These are phyloP conservation scores for Esperia sulphurella DNA, from an alignment of 2,888 invertebrate genomes.

Conservation along the genomic window DNA sequence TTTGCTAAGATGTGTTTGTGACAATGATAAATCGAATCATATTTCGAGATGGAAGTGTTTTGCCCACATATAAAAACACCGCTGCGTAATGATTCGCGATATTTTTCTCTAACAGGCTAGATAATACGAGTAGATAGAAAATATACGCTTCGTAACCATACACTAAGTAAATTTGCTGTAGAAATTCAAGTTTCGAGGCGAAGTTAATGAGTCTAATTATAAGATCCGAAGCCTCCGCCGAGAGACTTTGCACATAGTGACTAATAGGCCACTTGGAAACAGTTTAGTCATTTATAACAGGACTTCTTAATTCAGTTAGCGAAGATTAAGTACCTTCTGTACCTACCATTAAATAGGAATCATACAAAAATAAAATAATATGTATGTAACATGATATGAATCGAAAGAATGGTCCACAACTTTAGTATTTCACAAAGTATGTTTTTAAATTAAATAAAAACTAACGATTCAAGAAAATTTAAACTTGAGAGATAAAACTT, in stretches of 20 bases:
- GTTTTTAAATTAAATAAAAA: no score
- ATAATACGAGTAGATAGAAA: no score
- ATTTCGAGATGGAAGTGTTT: background rate
- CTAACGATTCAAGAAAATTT: no score
- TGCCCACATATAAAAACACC: background rate
- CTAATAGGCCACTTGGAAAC: slow-evolving; percentile 21
- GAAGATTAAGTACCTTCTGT: no score
- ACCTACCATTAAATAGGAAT: no score
- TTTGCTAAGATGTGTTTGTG: background rate
- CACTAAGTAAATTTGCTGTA: slow-evolving; percentile 10
- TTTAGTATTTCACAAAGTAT: no score
- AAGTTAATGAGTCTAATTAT: slow-evolving; percentile 56
- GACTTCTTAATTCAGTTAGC: background rate
- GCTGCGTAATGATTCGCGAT: background rate
- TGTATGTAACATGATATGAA: no score
- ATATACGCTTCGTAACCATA: background rate
- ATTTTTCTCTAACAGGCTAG: background rate
- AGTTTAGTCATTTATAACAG: background rate
- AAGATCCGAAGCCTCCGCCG: slow-evolving; percentile 35
- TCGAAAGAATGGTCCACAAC: no score
- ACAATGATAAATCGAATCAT: background rate
- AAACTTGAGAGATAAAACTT: no score
- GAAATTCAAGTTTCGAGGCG: slow-evolving; percentile 39
- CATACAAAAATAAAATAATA: no score
- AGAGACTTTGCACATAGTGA: slow-evolving; percentile 35